Base-by-base conservation (phyloP, 1,140 invertebrate genomes). In the Heliothis virescens region DNA sequence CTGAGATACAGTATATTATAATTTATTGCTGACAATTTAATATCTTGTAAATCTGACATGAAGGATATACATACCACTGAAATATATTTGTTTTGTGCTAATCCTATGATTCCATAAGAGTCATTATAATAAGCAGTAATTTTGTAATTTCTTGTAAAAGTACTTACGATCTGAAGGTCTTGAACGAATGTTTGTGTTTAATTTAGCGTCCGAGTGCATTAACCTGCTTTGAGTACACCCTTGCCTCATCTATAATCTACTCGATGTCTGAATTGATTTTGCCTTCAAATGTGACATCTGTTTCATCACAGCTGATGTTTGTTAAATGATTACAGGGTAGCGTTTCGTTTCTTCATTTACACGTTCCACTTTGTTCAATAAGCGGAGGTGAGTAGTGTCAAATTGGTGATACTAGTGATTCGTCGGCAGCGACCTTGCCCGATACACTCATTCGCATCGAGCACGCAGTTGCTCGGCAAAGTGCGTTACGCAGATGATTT, bases 351-450 rank as follows among this genome's bases (percentile, higher is more conserved):
- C 86, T 92, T 90, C 89, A 91, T 92, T 94, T 91, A 87, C 90
- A 91, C 89, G 91, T 92, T 90, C 92, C 88, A 92, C 85, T 92
- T 92, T 86, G 88, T 88, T 82, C 89, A 92, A 92, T 94, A 83
- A 94, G 82, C 75, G 80, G 91, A 92, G 90, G 87, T 93, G 89
- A 93, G 83, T 76, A 83, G 84, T 91, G 90, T 93, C 90, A 93
- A 92, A 93, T 91, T 90, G 87, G 82, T 83, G 83, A 83, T 86
- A 84, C 82, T 87, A 82, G 79, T 87, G 83, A 87, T 87, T 89
- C 82, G 85, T 85, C 81, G 63, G 50, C 21, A 79, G 84, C 83
- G 90, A 89, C 90, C 90, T 92, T 90, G 88, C 71, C 60, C 79
- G 77, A 67, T 81, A 77, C 79, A 72, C 75, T 83, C 69, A 80